phyloP scores from a whole-genome alignment of 2,797 vertebrate species.

The Loris lydekkerianus region DNA sequence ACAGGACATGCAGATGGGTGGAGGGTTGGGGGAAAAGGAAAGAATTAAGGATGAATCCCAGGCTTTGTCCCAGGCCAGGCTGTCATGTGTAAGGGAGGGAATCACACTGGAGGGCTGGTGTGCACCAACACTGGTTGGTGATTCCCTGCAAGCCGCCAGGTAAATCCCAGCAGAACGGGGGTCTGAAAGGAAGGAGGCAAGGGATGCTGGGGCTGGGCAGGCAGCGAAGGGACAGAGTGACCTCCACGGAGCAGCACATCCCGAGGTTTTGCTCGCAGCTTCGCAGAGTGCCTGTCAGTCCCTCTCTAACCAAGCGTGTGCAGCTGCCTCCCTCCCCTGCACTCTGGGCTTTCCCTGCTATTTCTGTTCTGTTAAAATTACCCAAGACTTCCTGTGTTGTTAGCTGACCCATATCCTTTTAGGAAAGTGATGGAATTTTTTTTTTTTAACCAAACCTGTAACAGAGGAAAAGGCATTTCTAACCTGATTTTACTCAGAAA shows the following conservation, averaged over 20 bases:
- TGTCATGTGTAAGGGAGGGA: neutral
- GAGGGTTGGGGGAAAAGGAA: neutral
- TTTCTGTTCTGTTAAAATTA: slow-evolving; percentile 74
- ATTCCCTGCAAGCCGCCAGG: neutral
- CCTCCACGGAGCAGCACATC: accelerated
- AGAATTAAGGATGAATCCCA: neutral
- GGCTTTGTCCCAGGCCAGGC: neutral
- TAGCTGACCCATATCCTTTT: slow-evolving; percentile 80
- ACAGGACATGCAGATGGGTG: neutral
- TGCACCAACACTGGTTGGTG: no score
- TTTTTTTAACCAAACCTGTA: slow-evolving; percentile 51
- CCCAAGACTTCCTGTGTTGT: slow-evolving; percentile 66
- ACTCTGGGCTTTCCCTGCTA: slow-evolving; percentile 77
- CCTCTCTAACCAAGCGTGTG: neutral
- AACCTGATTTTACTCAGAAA: slow-evolving; percentile 70
- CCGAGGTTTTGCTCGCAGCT: accelerated
- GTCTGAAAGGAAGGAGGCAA: neutral
- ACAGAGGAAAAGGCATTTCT: slow-evolving; percentile 68
- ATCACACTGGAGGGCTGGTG: no score
- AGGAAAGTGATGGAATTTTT: slow-evolving; percentile 72
- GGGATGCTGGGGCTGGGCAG: neutral
- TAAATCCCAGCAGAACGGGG: neutral
- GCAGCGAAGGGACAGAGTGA: accelerated
- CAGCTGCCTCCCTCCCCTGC: neutral
- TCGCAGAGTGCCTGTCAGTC: accelerated